Base-by-base conservation (phyloP, 2,797 vertebrate species). In the Falco rusticolus region DNA sequence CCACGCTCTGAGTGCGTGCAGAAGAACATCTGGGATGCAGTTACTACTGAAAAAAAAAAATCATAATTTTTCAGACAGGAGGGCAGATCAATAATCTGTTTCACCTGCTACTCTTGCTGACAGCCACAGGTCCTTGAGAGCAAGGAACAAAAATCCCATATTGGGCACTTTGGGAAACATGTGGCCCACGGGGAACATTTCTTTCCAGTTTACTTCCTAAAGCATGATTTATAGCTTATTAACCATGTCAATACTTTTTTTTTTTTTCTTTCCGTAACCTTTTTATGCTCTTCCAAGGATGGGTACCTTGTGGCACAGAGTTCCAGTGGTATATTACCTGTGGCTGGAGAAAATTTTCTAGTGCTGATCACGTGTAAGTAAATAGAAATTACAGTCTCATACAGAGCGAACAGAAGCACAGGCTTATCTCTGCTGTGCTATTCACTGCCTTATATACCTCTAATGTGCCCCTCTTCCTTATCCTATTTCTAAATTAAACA, bases 401-500 rank as follows among this genome's bases (percentile, higher is more conserved):
- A 59, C 43, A 81, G 50, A 86, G 37, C 43, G 82, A 95, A 81
- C 39, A 71, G 65, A 60, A 92, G 33, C 41, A 66, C 43, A 29
- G 20, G 39, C 50, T 95, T 92, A 63, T 63, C 84, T 92, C 70
- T 8, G 48, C 87, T 95, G 76, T 92, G 70, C 79, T 96, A 5
- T 91, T 96, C 72, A 75, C 66, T 86, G 82, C 59, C 82, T 94
- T 86, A 70, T 45, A 91, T 91, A 84, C 63, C 77, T 87, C 89
- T 93, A 93, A 94, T 79, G 39, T 72, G 56, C 48, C 68, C 78
- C 56, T 90, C 66, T 97, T 91, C 87, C 76, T 93, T 84, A 96
- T 84, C 76, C 74, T 89, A 81, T 87, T 93, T 93, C 95, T 93
- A 95, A 96, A 95, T 94, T 93, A 94, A 96, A 96, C 84, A 96